phyloP scores from a whole-genome alignment of 1,140 invertebrate genomes.

The Zophobas morio region DNA sequence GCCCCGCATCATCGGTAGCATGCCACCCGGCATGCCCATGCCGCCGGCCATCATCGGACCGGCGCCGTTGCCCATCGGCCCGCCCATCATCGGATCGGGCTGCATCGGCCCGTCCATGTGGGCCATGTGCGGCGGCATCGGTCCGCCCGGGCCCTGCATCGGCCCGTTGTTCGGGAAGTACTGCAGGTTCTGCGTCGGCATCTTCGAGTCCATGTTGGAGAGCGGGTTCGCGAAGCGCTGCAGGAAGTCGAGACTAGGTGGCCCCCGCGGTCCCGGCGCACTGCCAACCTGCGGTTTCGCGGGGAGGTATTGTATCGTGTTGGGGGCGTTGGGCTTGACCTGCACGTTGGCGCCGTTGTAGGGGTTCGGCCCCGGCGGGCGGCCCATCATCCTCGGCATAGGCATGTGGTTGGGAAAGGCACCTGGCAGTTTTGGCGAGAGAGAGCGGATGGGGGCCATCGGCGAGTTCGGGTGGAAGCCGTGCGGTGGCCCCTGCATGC shows the following conservation, averaged over 20 bases:
- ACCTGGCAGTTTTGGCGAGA: slow-evolving; percentile 68
- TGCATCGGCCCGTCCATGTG: slow-evolving; percentile 68
- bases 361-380: slow-evolving; percentile 75
- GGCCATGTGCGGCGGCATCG: slow-evolving; percentile 67
- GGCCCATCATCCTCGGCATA: slow-evolving; percentile 70
- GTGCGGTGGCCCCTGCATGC: slow-evolving; percentile 66
- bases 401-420: slow-evolving; percentile 67
- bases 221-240: slow-evolving; percentile 88
- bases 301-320: slow-evolving; percentile 98
- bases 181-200: slow-evolving; percentile 80
- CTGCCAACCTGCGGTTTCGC: slow-evolving; percentile 84
- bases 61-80: slow-evolving; percentile 59
- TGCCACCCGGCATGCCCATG: slow-evolving; percentile 66
- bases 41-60: slow-evolving; percentile 67
- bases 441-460: slow-evolving; percentile 67
- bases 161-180: slow-evolving; percentile 77
- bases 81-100: slow-evolving; percentile 69
- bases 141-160: slow-evolving; percentile 67
- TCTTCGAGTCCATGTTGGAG: slow-evolving; percentile 80
- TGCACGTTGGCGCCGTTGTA: slow-evolving; percentile 90
- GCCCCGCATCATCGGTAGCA: slow-evolving; percentile 68
- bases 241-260: slow-evolving; percentile 93
- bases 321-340: slow-evolving; percentile 96
- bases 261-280: slow-evolving; percentile 78
- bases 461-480: slow-evolving; percentile 67